Evolutionary conservation across 92 coral and sea anemone genomes (phyloP).

Genomic region (Zoanthus sansibaricus): DNA sequence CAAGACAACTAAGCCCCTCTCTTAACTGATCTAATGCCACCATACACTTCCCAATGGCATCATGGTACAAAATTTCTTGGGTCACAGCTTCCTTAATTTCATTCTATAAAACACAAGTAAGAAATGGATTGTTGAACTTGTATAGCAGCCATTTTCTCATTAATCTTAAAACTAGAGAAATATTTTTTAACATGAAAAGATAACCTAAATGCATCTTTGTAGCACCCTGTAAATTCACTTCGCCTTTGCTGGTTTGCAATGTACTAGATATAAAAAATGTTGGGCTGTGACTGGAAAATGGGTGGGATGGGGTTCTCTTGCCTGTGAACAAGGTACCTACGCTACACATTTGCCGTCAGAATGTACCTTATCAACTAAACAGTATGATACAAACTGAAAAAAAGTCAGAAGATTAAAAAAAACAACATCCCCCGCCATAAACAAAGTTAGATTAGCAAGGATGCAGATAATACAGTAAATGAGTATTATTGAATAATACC

Average conservation of each 20-base stretch:
- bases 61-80: constrained; percentile 63
- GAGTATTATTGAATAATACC: not conserved
- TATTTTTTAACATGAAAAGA: not conserved
- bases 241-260: constrained; percentile 11
- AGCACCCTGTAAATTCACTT: not conserved
- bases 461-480: not conserved
- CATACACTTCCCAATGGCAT: constrained; percentile 58
- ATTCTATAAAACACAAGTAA: constrained; percentile 43
- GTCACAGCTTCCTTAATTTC: constrained; percentile 58
- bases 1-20: constrained; percentile 55
- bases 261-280: not conserved
- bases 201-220: constrained; percentile 2
- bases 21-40: constrained; percentile 58
- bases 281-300: not conserved
- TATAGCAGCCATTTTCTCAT: not conserved
- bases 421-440: not conserved
- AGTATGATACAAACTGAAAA: not conserved
- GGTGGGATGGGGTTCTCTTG: constrained; percentile 1
- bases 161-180: constrained; percentile 4
- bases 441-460: not conserved
- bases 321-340: constrained; percentile 1
- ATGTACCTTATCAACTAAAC: not conserved
- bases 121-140: not conserved
- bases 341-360: constrained; percentile 1
- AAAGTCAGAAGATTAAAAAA: not conserved